Evolutionary conservation across 2,888 invertebrate species (phyloP).

Genomic region (Fragum fragum): DNA sequence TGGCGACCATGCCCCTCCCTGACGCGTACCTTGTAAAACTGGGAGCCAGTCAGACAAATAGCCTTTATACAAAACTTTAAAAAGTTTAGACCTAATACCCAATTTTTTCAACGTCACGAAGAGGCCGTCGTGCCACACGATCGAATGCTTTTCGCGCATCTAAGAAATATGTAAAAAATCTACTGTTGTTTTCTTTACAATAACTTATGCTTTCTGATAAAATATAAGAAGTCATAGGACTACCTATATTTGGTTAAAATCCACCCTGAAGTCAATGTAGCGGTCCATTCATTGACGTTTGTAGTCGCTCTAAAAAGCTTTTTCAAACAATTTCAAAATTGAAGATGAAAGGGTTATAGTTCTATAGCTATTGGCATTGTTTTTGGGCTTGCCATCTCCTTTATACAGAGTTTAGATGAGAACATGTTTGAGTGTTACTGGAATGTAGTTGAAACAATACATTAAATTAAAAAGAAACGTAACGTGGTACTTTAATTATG

Average conservation of each 20-base stretch:
- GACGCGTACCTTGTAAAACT: too few relatives aligned
- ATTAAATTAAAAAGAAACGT: not conserved
- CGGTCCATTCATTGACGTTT: not conserved
- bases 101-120: too few relatives aligned
- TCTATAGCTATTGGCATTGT: conserved; percentile 33
- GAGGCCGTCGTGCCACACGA: too few relatives aligned
- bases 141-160: too few relatives aligned
- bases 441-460: conserved; percentile 4
- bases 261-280: conserved; percentile 21
- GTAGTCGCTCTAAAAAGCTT: conserved; percentile 2
- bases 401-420: conserved; percentile 29
- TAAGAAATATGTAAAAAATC: too few relatives aligned
- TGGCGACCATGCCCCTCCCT: too few relatives aligned
- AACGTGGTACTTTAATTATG: not conserved
- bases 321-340: too few relatives aligned
- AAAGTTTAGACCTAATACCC: too few relatives aligned
- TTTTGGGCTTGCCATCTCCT: conserved; percentile 33
- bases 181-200: too few relatives aligned
- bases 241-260: conserved; percentile 28
- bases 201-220: conserved; percentile 14
- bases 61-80: too few relatives aligned
- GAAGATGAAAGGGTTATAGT: conserved; percentile 36
- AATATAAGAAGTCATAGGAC: too few relatives aligned
- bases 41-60: too few relatives aligned
- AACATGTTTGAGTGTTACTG: conserved; percentile 22